phyloP scores from a whole-genome alignment of 2,888 invertebrate genomes.

The Drosophila quinaria region DNA sequence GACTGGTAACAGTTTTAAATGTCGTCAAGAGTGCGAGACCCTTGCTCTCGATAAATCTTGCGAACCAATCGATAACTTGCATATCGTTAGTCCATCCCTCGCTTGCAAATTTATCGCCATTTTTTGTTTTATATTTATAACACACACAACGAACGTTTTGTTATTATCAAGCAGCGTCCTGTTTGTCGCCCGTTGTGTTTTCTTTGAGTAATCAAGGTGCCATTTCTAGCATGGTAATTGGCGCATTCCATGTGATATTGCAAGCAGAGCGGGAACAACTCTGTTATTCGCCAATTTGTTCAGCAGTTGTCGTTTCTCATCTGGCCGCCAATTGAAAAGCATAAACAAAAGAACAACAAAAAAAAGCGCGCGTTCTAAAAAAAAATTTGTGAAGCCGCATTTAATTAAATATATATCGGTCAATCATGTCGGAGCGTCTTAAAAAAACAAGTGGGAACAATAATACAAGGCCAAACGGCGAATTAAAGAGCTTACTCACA shows the following conservation, averaged over 20 bases:
- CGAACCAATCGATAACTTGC: background rate
- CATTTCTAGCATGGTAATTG: conserved; percentile 19
- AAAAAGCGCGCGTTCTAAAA: conserved; percentile 11
- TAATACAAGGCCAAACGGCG: background rate
- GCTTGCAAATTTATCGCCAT: conserved; percentile 14
- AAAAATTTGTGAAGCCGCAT: background rate
- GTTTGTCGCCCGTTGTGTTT: background rate
- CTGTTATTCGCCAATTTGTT: conserved; percentile 22
- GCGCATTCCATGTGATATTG: background rate
- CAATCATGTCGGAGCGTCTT: background rate
- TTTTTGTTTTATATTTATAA: conserved; percentile 16
- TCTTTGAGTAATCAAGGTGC: conserved; percentile 3
- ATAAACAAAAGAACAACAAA: background rate
- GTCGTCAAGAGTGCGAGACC: background rate
- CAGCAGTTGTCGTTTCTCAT: conserved; percentile 26
- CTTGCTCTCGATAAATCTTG: conserved; percentile 1
- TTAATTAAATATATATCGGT: background rate
- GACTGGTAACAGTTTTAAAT: no score
- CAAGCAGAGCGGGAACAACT: conserved; percentile 2
- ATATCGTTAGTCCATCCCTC: conserved; percentile 5
- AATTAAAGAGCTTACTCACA: conserved; percentile 13
- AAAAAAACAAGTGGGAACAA: conserved; percentile 11
- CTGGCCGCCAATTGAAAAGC: conserved; percentile 1
- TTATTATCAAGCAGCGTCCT: conserved; percentile 19
- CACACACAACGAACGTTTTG: background rate